Base-by-base conservation (phyloP, 2,888 invertebrate species). In the Erebia aethiops region DNA sequence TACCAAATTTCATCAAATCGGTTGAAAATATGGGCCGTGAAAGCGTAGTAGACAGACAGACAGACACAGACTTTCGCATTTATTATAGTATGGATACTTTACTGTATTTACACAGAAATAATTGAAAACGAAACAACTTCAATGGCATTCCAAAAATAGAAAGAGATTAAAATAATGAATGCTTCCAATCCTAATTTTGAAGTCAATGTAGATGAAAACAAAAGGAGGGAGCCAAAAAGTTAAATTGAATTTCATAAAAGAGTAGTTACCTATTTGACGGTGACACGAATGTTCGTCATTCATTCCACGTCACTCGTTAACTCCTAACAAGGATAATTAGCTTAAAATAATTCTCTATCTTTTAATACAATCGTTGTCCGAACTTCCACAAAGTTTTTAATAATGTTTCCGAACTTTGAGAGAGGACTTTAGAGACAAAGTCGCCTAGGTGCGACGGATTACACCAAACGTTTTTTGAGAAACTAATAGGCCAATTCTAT, bases 241-340 rank as follows among this genome's bases (percentile, higher is more conserved):
- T 75, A 70, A 76, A 76, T 76, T 76, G 75, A 74, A 74, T 71
- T 75, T 70, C 70, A 61, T 71, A 64, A 72, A 69, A 66, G 72
- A 70, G 70, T 69, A 51, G 72, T 13, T 46, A 62, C 14, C 21
- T 62, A 61, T 67, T 54, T 60, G 46, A 64, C 21, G 52, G 60
- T 51, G 61, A 69, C 57, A 65, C 61, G 69, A 54, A 71, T 72
- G 65, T 69, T 71, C 70, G 70, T 75, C 69, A 70, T 72, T 71
- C 67, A 46, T 46, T 74, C 71, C 69, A 72, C 60, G 69, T 71
- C 58, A 67, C 46, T 52, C 64, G 69, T 61, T 71, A 69, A 70
- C 69, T 69, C 60, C 54, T 71, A 72, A 69, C 70, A 57, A 68
- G 67, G 61, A 46, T 72, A 72, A 72, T 74, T 74, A 72, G 70